phyloP scores from a whole-genome alignment of 2,888 invertebrate species.

The Hetaerina titia region DNA sequence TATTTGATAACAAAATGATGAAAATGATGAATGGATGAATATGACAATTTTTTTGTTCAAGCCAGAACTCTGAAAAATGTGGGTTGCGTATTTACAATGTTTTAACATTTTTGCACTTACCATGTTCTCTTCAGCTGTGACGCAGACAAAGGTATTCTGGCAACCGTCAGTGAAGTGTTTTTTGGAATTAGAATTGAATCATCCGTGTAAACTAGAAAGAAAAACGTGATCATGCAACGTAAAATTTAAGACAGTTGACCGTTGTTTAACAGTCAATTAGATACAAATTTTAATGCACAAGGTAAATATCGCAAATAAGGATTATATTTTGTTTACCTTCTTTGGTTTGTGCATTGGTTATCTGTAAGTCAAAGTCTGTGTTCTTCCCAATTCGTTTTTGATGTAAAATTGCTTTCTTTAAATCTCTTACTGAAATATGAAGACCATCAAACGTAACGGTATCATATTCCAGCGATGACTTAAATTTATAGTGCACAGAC shows the following conservation, averaged over 20 bases:
- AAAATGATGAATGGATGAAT: too few relatives aligned
- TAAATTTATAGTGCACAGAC: slow-evolving; percentile 99
- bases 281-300: not conserved
- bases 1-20: too few relatives aligned
- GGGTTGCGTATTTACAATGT: not conserved
- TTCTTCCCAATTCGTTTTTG: slow-evolving; percentile 97
- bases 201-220: slow-evolving; percentile 90
- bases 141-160: slow-evolving; percentile 91
- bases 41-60: not conserved
- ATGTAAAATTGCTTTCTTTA: slow-evolving; percentile 96
- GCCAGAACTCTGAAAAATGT: not conserved
- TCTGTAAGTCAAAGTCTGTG: slow-evolving; percentile 96
- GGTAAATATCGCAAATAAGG: not conserved
- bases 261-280: too few relatives aligned
- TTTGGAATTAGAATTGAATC: slow-evolving; percentile 96
- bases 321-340: slow-evolving; percentile 86
- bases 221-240: slow-evolving; percentile 67
- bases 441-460: slow-evolving; percentile 98
- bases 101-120: slow-evolving; percentile 71
- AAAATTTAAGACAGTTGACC: too few relatives aligned
- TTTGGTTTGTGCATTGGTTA: slow-evolving; percentile 98
- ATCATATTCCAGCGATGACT: slow-evolving; percentile 96
- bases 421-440: slow-evolving; percentile 95
- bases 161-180: slow-evolving; percentile 97
- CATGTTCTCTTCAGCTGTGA: slow-evolving; percentile 85